Evolutionary conservation across 2,113 vertebrate genomes (phyloP).

Genomic region (Pedionomus torquatus): DNA sequence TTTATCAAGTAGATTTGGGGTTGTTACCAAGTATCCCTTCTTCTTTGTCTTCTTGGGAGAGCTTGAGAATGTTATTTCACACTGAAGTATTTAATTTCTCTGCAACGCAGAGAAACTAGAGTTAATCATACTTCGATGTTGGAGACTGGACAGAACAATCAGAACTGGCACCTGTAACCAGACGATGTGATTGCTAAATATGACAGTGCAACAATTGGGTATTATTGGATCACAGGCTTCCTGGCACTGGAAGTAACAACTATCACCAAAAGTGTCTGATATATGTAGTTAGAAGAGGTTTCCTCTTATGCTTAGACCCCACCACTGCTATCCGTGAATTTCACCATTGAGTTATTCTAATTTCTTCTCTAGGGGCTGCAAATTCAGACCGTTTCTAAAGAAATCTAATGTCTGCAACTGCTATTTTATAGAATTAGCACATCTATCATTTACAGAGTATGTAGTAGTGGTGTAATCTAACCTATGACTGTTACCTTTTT

Average conservation of each 20-base stretch:
- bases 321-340: neutral
- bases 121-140: neutral
- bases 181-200: neutral
- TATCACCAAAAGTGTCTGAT: neutral
- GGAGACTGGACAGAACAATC: neutral
- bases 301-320: neutral
- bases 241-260: neutral
- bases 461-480: neutral
- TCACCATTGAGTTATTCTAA: neutral
- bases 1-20: neutral
- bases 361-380: neutral
- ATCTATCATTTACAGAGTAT: neutral
- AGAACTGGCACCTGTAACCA: neutral
- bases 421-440: neutral
- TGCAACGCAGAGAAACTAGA: neutral
- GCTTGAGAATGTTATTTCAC: neutral
- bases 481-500: neutral
- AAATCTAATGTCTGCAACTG: neutral
- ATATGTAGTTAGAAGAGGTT: neutral
- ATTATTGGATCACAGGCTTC: neutral
- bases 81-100: neutral
- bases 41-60: neutral
- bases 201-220: neutral
- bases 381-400: neutral
- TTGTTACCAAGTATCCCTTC: neutral